Evolutionary conservation across 92 coral and sea anemone species (phyloP), one percentile per base, ranked within the genome.

Genomic region (Palythoa grandis): DNA sequence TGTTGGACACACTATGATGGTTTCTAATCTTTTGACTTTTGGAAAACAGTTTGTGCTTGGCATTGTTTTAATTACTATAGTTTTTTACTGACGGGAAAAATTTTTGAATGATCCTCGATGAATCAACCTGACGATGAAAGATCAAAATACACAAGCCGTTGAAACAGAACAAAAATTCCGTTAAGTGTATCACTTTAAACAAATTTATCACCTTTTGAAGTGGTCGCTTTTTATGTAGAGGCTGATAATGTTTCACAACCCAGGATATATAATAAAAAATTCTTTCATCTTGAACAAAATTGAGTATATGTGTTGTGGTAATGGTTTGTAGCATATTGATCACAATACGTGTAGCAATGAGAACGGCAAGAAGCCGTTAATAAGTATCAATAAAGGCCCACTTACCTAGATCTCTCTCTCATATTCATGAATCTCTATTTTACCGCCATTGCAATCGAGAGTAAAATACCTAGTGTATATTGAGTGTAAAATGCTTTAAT

Each of bases 341-440:
- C 11, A 16, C 24, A 19, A 12, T 75, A 23, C 52, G 11, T 74
- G 78, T 74, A 74, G 57, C 79, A 15, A 52, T 53, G 63, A 52
- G 43, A 53, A 35, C 66, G 82, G 47, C 85, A 43, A 80, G 61
- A 66, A 79, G 37, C 14, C 56, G 60, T 67, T 80, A 80, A 80
- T 67, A 63, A 24, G 65, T 39, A 66, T 69, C 85, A 48, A 78
- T 80, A 65, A 24, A 22, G 43, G 61, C 74, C 63, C 61, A 80
- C 85, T 80, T 70, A 80, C 85, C 85, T 80, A 11, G 85, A 80
- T 52, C 85, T 24, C 37, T 80, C 85, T 24, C 85, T 80, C 85
- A 80, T 80, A 67, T 23, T 66, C 56, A 48, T 24, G 24, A 66
- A 22, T 25, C 85, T 15, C 72, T 65, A 79, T 61, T 80, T 80